Conservation (phyloP, 2,797 vertebrate species). For the Pseudocheirus occidentalis region DNA sequence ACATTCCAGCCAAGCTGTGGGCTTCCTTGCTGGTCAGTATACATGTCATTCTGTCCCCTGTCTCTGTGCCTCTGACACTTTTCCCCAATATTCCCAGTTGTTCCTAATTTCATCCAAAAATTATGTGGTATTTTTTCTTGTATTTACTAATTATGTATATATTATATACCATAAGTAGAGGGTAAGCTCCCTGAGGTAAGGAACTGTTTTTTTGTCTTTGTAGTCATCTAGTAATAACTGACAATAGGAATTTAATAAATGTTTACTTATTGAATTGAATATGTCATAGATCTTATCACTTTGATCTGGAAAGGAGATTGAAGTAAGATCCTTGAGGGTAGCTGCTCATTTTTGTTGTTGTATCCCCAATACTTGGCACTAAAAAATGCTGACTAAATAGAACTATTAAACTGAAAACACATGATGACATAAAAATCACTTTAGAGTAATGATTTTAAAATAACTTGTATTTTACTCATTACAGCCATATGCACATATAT, state of each 20-base stretch:
- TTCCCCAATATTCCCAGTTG: too few species aligned
- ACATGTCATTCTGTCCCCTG: not conserved
- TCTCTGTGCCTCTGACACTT: not conserved
- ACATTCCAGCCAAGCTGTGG: not conserved
- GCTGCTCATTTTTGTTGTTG: not conserved
- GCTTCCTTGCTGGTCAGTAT: not conserved
- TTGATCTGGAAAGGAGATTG: not conserved
- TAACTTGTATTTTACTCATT: not conserved
- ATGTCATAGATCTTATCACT: not conserved
- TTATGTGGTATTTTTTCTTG: too few species aligned
- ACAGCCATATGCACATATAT: not conserved
- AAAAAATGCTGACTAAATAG: not conserved
- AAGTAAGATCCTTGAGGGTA: not conserved
- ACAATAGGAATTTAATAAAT: not conserved
- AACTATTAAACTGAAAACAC: not conserved
- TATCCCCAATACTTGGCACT: not conserved
- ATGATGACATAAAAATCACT: not conserved
- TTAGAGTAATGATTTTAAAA: not conserved
- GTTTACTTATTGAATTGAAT: not conserved
- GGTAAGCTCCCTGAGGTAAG: too few species aligned
- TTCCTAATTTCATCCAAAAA: too few species aligned
- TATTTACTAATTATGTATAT: too few species aligned
- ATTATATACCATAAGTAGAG: too few species aligned
- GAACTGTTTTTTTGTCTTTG: too few species aligned
- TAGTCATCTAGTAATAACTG: not conserved